A percentile compares a stretch with the other conserved stretches of the same genome.
These are phyloP conservation scores for Aphrocallistes beatrix DNA, from an alignment of 37 sponge, comb jelly and placozoan species.

Conservation along the genomic window DNA sequence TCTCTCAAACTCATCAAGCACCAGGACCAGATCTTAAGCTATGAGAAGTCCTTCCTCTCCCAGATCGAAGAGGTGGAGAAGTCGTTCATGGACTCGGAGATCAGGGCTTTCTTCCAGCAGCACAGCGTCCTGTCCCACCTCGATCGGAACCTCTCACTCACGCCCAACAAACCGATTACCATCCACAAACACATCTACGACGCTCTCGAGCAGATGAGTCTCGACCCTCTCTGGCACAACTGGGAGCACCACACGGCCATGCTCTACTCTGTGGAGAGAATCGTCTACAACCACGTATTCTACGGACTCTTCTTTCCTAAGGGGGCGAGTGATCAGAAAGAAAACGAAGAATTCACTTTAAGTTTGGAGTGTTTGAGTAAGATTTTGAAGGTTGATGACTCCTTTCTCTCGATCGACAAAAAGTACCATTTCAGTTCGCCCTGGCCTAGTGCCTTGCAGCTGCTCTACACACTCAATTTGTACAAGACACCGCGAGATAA, in stretches of 20 bases:
- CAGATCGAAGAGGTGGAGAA: background rate
- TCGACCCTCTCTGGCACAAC: background rate
- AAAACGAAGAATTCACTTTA: background rate
- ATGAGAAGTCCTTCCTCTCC: background rate
- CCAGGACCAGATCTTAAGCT: background rate
- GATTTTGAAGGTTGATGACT: background rate
- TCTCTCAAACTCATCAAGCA: background rate
- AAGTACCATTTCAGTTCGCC: constrained; percentile 6
- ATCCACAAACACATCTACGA: background rate
- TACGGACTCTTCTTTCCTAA: background rate
- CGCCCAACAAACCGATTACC: background rate
- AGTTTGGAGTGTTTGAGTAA: background rate
- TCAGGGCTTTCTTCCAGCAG: background rate
- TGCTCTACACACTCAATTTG: background rate
- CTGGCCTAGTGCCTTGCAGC: background rate
- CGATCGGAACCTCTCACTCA: background rate
- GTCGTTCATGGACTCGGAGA: background rate
- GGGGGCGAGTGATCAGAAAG: background rate
- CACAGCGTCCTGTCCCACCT: background rate
- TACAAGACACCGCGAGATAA: constrained; percentile 4
- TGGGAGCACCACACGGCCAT: background rate
- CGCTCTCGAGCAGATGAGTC: background rate
- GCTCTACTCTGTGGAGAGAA: background rate
- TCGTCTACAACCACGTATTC: background rate
- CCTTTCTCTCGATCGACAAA: background rate